A percentile compares a stretch with the other conserved stretches of the same genome.
Conservation (phyloP, 2,888 invertebrate species). For the Platycnemis pennipes region DNA sequence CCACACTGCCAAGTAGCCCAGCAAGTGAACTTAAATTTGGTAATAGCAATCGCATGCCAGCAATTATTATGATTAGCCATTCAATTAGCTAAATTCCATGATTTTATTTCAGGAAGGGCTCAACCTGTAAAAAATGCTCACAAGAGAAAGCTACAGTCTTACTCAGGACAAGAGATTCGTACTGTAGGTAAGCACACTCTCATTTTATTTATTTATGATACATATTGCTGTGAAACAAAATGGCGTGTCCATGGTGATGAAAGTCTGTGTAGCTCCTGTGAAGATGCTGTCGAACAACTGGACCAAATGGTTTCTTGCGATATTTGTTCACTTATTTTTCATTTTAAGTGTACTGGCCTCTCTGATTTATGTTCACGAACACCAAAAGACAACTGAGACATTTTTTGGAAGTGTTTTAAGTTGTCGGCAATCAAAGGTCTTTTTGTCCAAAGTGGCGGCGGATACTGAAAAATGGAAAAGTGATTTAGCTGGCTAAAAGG, state of each 20-base stretch:
- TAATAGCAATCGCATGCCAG: too few relatives aligned
- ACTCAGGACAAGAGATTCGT: slow-evolving; percentile 84
- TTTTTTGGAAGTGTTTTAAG: background rate
- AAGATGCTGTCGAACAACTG: background rate
- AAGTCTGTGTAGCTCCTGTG: background rate
- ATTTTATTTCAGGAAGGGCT: slow-evolving; percentile 74
- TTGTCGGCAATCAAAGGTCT: background rate
- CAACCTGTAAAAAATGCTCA: slow-evolving; percentile 85
- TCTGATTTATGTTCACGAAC: background rate
- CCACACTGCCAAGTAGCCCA: background rate
- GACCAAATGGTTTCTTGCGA: background rate
- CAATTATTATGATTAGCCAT: background rate
- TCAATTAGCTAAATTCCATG: background rate
- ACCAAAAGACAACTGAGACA: background rate
- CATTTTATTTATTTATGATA: background rate
- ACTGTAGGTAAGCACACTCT: slow-evolving; percentile 80
- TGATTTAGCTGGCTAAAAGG: background rate
- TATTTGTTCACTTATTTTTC: background rate
- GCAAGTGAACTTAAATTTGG: background rate
- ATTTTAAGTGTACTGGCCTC: background rate
- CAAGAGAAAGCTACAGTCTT: slow-evolving; percentile 79
- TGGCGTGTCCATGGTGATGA: background rate
- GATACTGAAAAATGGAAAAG: background rate
- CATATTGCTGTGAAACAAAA: too few relatives aligned
- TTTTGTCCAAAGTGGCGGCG: background rate